A percentile compares a stretch with the other conserved stretches of the same genome.
phyloP scores from a whole-genome alignment of 2,888 invertebrate genomes.

The Tipula vernalis region DNA sequence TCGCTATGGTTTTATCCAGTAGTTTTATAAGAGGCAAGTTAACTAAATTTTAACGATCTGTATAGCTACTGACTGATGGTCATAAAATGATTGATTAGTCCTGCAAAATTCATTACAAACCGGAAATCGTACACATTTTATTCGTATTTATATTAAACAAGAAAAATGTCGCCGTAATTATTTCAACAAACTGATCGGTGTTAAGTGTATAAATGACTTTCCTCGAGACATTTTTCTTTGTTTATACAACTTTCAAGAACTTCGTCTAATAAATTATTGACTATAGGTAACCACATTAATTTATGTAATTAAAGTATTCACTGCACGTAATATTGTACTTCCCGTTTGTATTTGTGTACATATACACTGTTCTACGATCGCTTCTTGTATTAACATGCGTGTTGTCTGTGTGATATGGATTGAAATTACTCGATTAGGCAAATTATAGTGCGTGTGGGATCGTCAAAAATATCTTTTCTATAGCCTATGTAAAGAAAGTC shows the following conservation, averaged over 20 bases:
- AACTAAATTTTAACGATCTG: too few species aligned
- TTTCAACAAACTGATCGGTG: neutral
- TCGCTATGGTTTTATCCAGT: too few species aligned
- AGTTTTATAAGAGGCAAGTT: too few species aligned
- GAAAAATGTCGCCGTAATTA: too few species aligned
- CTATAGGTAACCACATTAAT: neutral
- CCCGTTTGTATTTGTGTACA: neutral
- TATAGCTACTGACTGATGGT: too few species aligned
- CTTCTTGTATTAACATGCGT: slow-evolving; percentile 4
- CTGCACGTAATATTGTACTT: neutral
- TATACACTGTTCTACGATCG: neutral
- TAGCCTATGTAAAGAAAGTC: neutral
- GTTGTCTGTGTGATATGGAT: neutral
- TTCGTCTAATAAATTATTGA: neutral
- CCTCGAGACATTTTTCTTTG: neutral
- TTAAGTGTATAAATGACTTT: neutral
- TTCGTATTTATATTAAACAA: neutral
- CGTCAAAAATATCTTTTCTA: neutral
- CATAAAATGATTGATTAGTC: too few species aligned
- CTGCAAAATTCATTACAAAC: too few species aligned
- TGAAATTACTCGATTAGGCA: neutral
- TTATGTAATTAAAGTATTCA: neutral
- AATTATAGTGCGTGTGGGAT: neutral
- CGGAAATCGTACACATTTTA: neutral
- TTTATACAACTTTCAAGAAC: neutral